These are phyloP conservation scores for Lophochroa leadbeateri DNA, from an alignment of 2,113 vertebrate genomes.

Conservation along the genomic window DNA sequence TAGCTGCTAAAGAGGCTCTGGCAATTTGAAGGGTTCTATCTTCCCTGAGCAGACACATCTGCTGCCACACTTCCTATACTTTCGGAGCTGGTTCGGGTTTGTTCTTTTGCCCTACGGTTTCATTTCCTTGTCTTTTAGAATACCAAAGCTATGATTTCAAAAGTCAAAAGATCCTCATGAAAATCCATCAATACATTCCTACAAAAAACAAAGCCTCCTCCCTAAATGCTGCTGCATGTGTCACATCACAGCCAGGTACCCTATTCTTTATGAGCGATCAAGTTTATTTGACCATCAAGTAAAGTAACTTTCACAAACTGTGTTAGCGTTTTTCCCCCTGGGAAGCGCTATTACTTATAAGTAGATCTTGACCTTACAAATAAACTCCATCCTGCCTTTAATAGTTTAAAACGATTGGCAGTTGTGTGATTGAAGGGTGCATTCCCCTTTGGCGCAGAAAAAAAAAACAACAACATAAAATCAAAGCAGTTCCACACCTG, in stretches of 20 bases:
- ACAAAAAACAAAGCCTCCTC: neutral
- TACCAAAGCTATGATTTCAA: neutral
- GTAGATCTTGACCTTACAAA: conserved; percentile 29
- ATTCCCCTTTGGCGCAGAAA: neutral
- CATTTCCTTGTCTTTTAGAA: neutral
- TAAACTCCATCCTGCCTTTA: neutral
- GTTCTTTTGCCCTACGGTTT: neutral
- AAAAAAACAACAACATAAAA: neutral
- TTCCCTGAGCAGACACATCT: neutral
- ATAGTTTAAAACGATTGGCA: neutral
- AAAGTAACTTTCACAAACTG: conserved; percentile 38
- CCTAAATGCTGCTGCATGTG: neutral
- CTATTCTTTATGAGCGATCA: neutral
- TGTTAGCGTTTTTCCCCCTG: neutral
- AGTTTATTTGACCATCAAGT: conserved; percentile 22
- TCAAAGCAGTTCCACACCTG: neutral
- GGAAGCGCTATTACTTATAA: conserved; percentile 29
- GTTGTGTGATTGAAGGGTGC: neutral
- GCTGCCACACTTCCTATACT: neutral
- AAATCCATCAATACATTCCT: neutral
- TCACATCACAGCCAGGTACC: conserved; percentile 10
- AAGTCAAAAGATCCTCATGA: neutral
- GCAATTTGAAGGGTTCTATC: neutral
- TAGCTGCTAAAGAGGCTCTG: conserved; percentile 40
- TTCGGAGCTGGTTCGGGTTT: neutral